These are phyloP conservation scores for Gymnorhina tibicen DNA, from an alignment of 2,113 vertebrate species.

Conservation along the genomic window DNA sequence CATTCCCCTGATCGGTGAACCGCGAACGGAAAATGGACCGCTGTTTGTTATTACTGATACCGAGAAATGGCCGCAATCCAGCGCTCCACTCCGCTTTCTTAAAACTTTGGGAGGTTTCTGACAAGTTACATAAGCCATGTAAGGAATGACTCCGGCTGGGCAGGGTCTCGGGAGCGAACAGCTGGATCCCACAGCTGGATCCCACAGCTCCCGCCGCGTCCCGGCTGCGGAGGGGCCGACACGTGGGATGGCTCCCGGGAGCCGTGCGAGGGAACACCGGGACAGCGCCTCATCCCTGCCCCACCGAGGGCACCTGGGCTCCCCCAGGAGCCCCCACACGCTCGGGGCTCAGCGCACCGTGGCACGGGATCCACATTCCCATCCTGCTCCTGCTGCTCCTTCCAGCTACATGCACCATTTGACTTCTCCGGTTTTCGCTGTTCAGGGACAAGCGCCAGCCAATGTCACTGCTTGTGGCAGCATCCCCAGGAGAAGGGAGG, in stretches of 20 bases:
- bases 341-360: not conserved
- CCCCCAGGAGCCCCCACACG: not conserved
- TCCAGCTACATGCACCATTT: not conserved
- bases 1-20: accelerated
- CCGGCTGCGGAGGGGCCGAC: accelerated
- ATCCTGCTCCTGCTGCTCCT: not conserved
- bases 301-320: accelerated
- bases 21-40: accelerated
- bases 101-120: not conserved
- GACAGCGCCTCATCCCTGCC: accelerated
- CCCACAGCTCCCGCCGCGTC: accelerated
- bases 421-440: not conserved
- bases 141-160: not conserved
- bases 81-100: accelerated
- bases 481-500: not conserved
- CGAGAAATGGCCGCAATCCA: not conserved
- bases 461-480: not conserved
- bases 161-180: not conserved
- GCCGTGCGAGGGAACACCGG: accelerated
- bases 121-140: not conserved
- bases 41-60: not conserved
- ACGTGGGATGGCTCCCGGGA: not conserved
- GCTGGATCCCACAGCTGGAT: not conserved
- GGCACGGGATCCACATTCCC: accelerated
- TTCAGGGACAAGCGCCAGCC: not conserved